These are phyloP conservation scores for Fregata magnificens DNA, from an alignment of 2,113 vertebrate genomes.

Conservation along the genomic window DNA sequence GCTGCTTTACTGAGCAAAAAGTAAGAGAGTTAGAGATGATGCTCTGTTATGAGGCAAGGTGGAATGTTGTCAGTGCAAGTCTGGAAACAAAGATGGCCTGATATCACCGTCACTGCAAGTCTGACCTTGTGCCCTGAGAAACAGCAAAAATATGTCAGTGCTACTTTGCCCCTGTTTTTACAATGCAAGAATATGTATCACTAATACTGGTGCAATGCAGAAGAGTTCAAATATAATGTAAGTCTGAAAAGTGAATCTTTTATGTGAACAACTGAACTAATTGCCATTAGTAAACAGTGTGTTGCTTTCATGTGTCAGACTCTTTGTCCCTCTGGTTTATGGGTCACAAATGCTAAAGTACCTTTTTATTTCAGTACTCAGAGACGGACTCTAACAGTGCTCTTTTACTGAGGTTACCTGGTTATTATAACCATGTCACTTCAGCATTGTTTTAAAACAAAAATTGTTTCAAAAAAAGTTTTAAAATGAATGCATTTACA, in stretches of 20 bases:
- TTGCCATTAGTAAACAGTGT: background rate
- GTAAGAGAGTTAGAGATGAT: background rate
- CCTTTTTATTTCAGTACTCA: background rate
- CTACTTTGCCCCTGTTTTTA: background rate
- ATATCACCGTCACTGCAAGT: background rate
- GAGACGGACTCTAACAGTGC: background rate
- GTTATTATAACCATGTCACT: background rate
- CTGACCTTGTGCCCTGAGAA: background rate
- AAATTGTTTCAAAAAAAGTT: background rate
- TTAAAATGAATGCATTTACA: background rate
- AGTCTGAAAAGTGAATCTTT: background rate
- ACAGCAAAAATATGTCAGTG: background rate
- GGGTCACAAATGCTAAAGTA: background rate
- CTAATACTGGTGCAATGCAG: background rate
- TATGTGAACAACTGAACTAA: background rate
- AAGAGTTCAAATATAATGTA: background rate
- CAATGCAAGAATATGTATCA: background rate
- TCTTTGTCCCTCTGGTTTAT: background rate
- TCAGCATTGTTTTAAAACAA: background rate
- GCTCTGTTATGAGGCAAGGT: background rate
- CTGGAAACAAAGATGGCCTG: background rate
- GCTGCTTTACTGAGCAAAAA: background rate
- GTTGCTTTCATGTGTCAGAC: background rate
- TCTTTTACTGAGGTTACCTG: background rate
- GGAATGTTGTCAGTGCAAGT: background rate